phyloP scores from a whole-genome alignment of 2,888 invertebrate genomes.

The Sinohyriopsis cumingii region DNA sequence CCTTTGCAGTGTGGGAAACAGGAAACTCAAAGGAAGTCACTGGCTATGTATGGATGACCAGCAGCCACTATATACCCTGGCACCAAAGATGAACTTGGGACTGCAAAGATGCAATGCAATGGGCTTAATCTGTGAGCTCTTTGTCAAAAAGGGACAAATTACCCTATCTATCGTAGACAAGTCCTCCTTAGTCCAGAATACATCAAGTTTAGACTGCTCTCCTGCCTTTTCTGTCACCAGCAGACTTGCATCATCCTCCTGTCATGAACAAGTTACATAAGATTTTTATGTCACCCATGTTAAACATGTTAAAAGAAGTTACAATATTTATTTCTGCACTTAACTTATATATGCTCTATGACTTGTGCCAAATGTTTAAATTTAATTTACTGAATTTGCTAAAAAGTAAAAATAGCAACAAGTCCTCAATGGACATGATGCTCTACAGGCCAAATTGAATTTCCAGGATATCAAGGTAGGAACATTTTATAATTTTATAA shows the following conservation, averaged over 20 bases:
- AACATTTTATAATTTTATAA: no score
- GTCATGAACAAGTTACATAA: conserved; percentile 4
- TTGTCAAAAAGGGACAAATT: conserved; percentile 9
- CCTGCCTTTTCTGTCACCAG: conserved; percentile 60
- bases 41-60: no score
- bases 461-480: no score
- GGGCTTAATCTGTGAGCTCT: background rate
- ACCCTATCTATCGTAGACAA: conserved; percentile 57
- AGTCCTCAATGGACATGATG: no score
- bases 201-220: conserved; percentile 49
- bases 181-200: conserved; percentile 65
- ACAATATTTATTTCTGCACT: background rate
- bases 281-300: background rate
- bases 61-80: background rate
- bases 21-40: no score
- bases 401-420: no score
- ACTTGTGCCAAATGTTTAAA: no score
- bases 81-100: background rate
- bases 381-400: no score
- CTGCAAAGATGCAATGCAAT: background rate
- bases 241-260: conserved; percentile 60
- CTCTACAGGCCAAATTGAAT: no score
- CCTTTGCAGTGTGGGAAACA: no score
- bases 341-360: no score
- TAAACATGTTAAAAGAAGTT: background rate